phyloP scores from a whole-genome alignment of 2,888 invertebrate species.

The Syritta pipiens region DNA sequence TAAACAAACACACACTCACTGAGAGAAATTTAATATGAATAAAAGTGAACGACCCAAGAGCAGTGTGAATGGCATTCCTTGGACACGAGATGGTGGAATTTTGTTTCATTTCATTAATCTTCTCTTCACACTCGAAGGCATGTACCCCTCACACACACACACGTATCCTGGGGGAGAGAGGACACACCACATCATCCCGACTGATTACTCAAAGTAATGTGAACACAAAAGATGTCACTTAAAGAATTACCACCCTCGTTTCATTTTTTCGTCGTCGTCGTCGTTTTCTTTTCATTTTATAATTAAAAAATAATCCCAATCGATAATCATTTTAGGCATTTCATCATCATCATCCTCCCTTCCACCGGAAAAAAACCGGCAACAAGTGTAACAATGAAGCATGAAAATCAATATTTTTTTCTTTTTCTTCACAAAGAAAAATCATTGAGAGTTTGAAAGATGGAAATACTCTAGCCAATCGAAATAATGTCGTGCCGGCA shows the following conservation, averaged over 20 bases:
- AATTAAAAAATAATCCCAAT: constrained; percentile 62
- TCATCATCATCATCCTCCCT: too few species aligned
- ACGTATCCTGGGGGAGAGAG: constrained; percentile 25
- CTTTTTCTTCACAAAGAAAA: constrained; percentile 41
- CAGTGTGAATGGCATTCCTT: constrained; percentile 42
- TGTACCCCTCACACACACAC: too few species aligned
- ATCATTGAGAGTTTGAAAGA: constrained; percentile 36
- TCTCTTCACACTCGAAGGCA: constrained; percentile 49
- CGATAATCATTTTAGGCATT: constrained; percentile 39
- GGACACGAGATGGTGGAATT: constrained; percentile 39
- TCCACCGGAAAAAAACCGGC: constrained; percentile 24
- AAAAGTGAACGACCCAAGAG: constrained; percentile 59
- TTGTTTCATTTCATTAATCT: constrained; percentile 61
- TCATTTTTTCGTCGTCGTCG: background rate
- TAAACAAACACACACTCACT: too few species aligned
- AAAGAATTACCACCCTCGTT: constrained; percentile 51
- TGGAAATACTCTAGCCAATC: constrained; percentile 51
- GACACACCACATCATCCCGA: constrained; percentile 25
- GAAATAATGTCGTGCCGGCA: constrained; percentile 38
- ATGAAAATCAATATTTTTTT: constrained; percentile 55
- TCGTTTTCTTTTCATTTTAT: constrained; percentile 52
- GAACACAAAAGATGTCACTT: constrained; percentile 52
- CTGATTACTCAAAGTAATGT: constrained; percentile 46
- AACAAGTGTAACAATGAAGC: constrained; percentile 34
- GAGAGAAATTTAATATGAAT: constrained; percentile 36